A percentile compares a stretch with the other conserved stretches of the same genome.
Conservation (phyloP, 2,113 vertebrate genomes). For the Chrysemys picta region DNA sequence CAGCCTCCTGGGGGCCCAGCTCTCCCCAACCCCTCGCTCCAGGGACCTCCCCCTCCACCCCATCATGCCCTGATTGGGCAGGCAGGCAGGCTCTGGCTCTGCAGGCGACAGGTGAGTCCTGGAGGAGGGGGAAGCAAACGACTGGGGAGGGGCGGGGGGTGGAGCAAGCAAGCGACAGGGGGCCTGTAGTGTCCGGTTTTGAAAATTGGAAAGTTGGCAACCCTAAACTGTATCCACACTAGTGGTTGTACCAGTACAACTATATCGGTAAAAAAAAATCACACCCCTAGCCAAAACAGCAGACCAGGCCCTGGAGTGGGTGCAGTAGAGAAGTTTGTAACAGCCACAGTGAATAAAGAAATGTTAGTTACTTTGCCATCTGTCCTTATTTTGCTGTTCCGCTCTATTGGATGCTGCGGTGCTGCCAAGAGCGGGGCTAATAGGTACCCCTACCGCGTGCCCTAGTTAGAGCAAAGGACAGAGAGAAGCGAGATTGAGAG, state of each 20-base stretch:
- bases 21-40: too few species aligned
- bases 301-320: not conserved
- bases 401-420: rapidly evolving
- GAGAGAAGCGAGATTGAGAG: conserved; percentile 4
- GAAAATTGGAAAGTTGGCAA: too few species aligned
- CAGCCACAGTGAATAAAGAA: rapidly evolving
- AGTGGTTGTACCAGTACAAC: not conserved
- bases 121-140: too few species aligned
- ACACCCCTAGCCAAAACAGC: not conserved
- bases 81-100: too few species aligned
- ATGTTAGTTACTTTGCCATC: not conserved
- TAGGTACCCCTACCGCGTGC: not conserved
- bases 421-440: not conserved
- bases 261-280: not conserved
- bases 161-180: too few species aligned
- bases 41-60: too few species aligned
- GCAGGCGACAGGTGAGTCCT: too few species aligned
- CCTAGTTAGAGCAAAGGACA: not conserved
- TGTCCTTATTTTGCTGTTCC: not conserved
- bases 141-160: rapidly evolving
- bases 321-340: not conserved
- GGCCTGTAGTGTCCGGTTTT: too few species aligned
- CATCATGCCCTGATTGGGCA: too few species aligned
- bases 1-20: too few species aligned
- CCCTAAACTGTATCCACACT: not conserved